Conservation (phyloP, 2,888 invertebrate genomes). For the Machimus rusticus region DNA sequence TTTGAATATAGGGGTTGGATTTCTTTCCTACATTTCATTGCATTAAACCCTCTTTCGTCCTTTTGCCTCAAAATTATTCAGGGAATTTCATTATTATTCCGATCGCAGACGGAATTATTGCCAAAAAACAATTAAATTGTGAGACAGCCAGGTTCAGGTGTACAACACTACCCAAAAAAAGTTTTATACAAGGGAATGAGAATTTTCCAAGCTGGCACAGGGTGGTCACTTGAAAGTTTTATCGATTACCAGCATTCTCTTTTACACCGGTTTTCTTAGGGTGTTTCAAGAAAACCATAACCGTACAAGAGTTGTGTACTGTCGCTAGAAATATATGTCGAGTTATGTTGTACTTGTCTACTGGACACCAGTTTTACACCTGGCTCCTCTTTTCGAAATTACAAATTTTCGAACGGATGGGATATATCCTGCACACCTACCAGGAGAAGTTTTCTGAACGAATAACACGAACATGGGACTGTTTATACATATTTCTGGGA, state of each 20-base stretch:
- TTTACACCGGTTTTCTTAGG: neutral
- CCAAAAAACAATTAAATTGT: neutral
- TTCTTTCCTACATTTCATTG: neutral
- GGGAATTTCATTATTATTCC: slow-evolving; percentile 9
- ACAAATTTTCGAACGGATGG: neutral
- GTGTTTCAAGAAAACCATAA: neutral
- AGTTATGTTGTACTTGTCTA: neutral
- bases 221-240: slow-evolving; percentile 2
- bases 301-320: neutral
- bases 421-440: neutral
- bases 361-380: neutral
- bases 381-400: neutral
- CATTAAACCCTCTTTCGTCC: neutral
- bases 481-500: neutral
- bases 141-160: neutral
- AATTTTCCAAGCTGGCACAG: neutral
- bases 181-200: neutral
- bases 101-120: neutral
- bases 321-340: neutral
- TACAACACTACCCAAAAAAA: neutral
- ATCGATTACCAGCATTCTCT: neutral
- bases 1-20: neutral
- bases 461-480: neutral
- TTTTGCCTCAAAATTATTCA: neutral
- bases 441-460: neutral